Conservation (phyloP, 2,888 invertebrate genomes). For the Nomada flava region DNA sequence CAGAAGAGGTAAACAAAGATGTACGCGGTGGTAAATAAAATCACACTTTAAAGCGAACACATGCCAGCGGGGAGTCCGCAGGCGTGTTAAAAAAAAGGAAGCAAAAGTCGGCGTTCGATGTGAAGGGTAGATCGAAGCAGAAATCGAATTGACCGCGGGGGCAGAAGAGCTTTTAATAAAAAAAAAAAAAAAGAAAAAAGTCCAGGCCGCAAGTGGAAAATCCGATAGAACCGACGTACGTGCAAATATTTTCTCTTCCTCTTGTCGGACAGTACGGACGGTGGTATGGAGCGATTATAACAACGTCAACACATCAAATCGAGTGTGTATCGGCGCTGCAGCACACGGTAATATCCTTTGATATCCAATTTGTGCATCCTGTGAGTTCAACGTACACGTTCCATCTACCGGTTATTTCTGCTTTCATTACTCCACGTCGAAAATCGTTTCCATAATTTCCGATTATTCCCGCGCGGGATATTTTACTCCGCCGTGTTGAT, state of each 20-base stretch:
- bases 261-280: conserved; percentile 63
- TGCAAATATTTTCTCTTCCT: conserved; percentile 80
- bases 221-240: conserved; percentile 78
- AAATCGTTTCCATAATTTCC: conserved; percentile 49
- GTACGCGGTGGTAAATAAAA: conserved; percentile 50
- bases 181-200: conserved; percentile 34
- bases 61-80: conserved; percentile 38
- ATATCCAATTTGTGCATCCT: conserved; percentile 81
- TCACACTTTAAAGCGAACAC: conserved; percentile 48
- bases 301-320: conserved; percentile 78
- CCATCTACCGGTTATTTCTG: conserved; percentile 64
- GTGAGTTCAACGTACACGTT: conserved; percentile 66
- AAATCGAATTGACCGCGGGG: conserved; percentile 67
- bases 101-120: conserved; percentile 58
- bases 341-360: conserved; percentile 80
- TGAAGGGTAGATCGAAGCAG: conserved; percentile 67
- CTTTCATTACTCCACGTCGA: conserved; percentile 42
- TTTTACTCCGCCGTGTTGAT: not conserved
- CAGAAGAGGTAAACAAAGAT: conserved; percentile 3
- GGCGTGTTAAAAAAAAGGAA: conserved; percentile 58
- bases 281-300: conserved; percentile 64
- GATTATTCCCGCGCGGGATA: conserved; percentile 33
- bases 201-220: conserved; percentile 78
- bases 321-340: conserved; percentile 77
- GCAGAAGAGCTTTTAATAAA: conserved; percentile 78